Evolutionary conservation across 2,113 vertebrate genomes (phyloP).

Genomic region (Dasyprocta punctata): DNA sequence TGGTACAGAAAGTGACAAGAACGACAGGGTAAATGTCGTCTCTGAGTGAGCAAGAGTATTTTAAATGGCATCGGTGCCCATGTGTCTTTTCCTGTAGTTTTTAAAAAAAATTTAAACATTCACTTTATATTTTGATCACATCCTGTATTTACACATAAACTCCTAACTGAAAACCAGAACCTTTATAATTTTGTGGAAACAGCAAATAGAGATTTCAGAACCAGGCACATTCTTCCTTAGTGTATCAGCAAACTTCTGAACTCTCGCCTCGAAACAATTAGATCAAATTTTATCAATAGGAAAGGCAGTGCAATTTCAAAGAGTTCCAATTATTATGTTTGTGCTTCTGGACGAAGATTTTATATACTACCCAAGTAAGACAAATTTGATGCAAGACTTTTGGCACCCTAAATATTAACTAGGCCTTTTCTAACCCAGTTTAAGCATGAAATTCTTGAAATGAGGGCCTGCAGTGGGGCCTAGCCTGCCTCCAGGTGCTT

Average conservation of each 20-base stretch:
- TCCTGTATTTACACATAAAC: neutral
- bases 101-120: neutral
- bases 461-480: neutral
- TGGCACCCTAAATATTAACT: neutral
- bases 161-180: neutral
- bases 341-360: neutral
- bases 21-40: neutral
- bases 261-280: neutral
- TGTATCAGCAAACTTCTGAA: neutral
- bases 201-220: neutral
- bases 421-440: neutral
- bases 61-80: neutral
- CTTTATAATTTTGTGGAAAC: neutral
- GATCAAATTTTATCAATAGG: neutral
- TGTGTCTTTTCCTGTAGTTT: neutral
- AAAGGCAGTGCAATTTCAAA: neutral
- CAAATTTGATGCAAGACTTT: neutral
- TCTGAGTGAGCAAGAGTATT: neutral
- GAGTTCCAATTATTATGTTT: neutral
- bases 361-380: neutral
- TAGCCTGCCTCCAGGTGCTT: neutral
- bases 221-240: neutral
- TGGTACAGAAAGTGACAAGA: neutral
- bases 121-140: neutral
- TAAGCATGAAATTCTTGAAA: neutral